phyloP scores from a whole-genome alignment of 1,140 invertebrate genomes.

The Sarcophaga bullata region DNA sequence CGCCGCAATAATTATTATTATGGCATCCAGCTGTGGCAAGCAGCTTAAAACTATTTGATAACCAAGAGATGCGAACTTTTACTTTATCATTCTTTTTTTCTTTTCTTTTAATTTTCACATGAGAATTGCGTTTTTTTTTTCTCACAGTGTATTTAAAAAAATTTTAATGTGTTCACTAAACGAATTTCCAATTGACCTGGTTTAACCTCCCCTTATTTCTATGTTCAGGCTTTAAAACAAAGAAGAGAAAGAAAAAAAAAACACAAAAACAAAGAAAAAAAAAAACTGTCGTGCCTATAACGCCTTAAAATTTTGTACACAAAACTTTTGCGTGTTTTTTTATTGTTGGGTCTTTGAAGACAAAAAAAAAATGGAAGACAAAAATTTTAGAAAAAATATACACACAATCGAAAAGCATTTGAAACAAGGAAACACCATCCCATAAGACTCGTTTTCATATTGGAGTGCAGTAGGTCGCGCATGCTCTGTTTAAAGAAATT shows the following conservation, averaged over 20 bases:
- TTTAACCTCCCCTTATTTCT: neutral
- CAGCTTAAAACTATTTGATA: too few species aligned
- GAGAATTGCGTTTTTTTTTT: too few species aligned
- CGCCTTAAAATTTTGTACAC: neutral
- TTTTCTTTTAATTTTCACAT: too few species aligned
- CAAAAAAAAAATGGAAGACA: neutral
- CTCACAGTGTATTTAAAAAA: too few species aligned
- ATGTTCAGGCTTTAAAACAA: neutral
- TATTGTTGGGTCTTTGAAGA: neutral
- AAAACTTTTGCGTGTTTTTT: conserved; percentile 23
- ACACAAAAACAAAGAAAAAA: too few species aligned
- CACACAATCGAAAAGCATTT: too few species aligned
- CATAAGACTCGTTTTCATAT: neutral
- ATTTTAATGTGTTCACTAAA: neutral
- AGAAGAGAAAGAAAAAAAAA: too few species aligned
- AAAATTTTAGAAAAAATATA: neutral
- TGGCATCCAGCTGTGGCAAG: too few species aligned
- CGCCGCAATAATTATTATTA: too few species aligned
- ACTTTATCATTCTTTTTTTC: too few species aligned
- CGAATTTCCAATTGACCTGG: conserved; percentile 23
- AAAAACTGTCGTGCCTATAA: conserved; percentile 19
- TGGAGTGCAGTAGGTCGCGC: conserved; percentile 16
- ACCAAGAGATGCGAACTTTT: too few species aligned
- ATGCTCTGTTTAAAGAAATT: neutral
- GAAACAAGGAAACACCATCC: neutral